Conservation (phyloP, 2,113 vertebrate genomes). For the Tragelaphus buxtoni region DNA sequence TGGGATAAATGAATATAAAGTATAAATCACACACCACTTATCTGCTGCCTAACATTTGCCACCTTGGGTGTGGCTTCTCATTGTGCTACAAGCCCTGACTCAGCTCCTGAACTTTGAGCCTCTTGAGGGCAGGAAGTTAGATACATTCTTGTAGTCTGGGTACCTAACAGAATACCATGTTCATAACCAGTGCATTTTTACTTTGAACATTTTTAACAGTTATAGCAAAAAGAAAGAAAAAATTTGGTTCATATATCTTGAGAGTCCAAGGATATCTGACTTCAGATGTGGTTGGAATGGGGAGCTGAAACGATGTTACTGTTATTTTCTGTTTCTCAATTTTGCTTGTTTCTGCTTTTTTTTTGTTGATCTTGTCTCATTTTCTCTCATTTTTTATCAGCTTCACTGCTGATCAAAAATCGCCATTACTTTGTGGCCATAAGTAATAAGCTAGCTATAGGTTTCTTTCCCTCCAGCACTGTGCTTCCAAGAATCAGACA, state of each 20-base stretch:
- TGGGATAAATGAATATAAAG: background rate
- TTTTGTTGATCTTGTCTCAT: background rate
- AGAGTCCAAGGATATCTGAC: background rate
- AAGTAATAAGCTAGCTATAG: background rate
- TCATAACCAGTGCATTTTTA: background rate
- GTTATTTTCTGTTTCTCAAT: background rate
- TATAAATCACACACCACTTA: background rate
- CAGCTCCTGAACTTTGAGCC: background rate
- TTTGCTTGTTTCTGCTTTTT: background rate
- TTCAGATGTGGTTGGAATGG: background rate
- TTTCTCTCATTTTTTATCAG: background rate
- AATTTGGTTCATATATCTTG: background rate
- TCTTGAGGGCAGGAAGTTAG: background rate
- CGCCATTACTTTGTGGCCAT: background rate
- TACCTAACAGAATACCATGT: background rate
- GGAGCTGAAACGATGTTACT: background rate
- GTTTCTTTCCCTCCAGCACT: background rate
- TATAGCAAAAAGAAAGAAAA: background rate
- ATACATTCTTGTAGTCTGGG: background rate
- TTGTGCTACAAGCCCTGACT: background rate
- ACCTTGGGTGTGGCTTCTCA: background rate
- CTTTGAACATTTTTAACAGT: background rate
- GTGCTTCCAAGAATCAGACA: background rate
- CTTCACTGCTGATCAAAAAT: background rate
- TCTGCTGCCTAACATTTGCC: background rate